These are phyloP conservation scores for Orchesella flavescens DNA, from an alignment of 2,888 invertebrate genomes.

Conservation along the genomic window DNA sequence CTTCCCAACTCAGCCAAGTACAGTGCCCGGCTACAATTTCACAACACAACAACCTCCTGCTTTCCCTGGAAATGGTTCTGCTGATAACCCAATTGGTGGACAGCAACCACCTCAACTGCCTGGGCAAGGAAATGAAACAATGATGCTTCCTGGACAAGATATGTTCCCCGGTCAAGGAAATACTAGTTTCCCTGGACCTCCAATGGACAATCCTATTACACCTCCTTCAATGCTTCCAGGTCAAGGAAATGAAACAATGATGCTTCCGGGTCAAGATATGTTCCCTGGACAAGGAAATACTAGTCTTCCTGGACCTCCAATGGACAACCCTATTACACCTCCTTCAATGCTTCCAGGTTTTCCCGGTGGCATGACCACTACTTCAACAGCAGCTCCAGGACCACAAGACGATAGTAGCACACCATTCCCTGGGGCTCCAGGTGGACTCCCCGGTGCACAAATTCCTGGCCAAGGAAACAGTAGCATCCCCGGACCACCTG, in stretches of 20 bases:
- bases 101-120: constrained; percentile 25
- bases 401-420: not conserved
- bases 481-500: too few species aligned
- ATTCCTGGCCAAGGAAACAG: constrained; percentile 7
- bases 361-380: not conserved
- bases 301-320: constrained; percentile 33
- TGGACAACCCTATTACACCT: too few species aligned
- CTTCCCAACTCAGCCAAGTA: constrained; percentile 24
- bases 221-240: too few species aligned
- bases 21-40: not conserved
- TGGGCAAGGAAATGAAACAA: constrained; percentile 5
- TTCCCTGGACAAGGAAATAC: not conserved
- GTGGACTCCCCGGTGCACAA: not conserved
- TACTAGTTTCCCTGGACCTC: too few species aligned
- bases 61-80: constrained; percentile 43
- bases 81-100: constrained; percentile 30
- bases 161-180: too few species aligned
- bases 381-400: not conserved
- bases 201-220: too few species aligned
- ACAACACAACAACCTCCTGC: constrained; percentile 17
- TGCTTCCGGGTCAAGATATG: too few species aligned
- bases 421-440: constrained; percentile 4
- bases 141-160: constrained; percentile 4
- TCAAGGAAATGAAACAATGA: constrained; percentile 36
- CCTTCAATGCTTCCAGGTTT: not conserved